phyloP scores from a whole-genome alignment of 92 coral and sea anemone species.

The Porites divaricata region DNA sequence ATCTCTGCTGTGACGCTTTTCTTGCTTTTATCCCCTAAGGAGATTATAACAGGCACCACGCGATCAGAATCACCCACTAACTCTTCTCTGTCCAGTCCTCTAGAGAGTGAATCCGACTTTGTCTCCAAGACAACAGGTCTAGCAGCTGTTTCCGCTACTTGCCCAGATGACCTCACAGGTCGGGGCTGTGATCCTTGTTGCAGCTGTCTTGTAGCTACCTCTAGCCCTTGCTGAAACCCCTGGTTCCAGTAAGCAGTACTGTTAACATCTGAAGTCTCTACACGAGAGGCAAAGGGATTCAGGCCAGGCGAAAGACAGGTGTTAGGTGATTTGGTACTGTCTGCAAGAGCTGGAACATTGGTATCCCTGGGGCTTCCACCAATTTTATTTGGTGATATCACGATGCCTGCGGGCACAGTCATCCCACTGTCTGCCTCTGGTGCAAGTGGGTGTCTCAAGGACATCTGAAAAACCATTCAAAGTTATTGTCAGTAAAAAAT shows the following conservation, averaged over 20 bases:
- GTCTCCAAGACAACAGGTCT: slow-evolving; percentile 26
- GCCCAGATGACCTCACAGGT: background rate
- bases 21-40: slow-evolving; percentile 54
- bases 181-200: slow-evolving; percentile 3
- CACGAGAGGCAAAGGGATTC: background rate
- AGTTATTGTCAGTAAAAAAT: background rate
- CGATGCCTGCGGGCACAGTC: slow-evolving; percentile 10
- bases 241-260: slow-evolving; percentile 17
- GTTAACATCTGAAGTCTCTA: background rate
- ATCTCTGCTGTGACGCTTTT: slow-evolving; percentile 60
- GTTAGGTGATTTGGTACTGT: slow-evolving; percentile 36
- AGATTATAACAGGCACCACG: slow-evolving; percentile 77
- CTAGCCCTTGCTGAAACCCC: slow-evolving; percentile 17
- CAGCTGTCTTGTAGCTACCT: background rate
- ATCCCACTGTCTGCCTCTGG: slow-evolving; percentile 29
- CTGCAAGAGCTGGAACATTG: slow-evolving; percentile 15
- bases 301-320: slow-evolving; percentile 35
- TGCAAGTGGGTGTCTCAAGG: background rate
- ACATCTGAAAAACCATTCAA: background rate
- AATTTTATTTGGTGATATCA: background rate
- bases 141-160: slow-evolving; percentile 5
- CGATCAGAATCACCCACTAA: slow-evolving; percentile 37
- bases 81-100: slow-evolving; percentile 50
- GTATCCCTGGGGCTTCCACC: slow-evolving; percentile 24
- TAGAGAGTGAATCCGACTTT: slow-evolving; percentile 44